Evolutionary conservation across 2,113 vertebrate species (phyloP), one percentile per base, ranked within the genome.

Genomic region (Geococcyx californianus): DNA sequence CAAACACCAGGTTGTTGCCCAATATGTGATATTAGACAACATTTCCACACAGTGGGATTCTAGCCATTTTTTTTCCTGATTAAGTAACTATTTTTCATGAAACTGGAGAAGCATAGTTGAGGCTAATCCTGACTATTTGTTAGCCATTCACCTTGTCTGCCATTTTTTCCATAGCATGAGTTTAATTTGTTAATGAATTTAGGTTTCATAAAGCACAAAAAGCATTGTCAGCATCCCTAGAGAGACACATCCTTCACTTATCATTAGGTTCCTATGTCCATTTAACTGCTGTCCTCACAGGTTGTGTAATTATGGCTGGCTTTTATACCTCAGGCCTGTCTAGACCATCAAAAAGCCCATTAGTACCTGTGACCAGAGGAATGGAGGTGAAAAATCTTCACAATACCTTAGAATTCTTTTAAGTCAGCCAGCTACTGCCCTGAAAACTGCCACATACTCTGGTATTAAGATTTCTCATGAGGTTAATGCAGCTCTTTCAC

Each of bases 1-100:
- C 86, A 87, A 95, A 96, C 67, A 96, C 84, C 87, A 97, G 83
- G 64, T 97, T 97, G 60, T 90, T 86, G 91, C 76, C 93, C 87
- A 96, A 25, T 88, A 58, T 80, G 77, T 92, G 89, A 93, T 89
- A 91, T 91, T 83, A 95, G 87, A 90, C 95, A 97, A 87, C 94
- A 17, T 98, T 97, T 96, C 94, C 93, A 88, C 88, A 70, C 60
- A 83, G 72, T 85, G 47, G 78, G 49, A 84, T 64, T 89, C 60
- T 51, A 89, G 91, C 63, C 67, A 82, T 84, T 56, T 42, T 55
- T 58, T 76, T 49, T 40, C 60, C 76, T 56, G 78, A 72, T 86
- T 84, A 85, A 49, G 63, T 95, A 96, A 74, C n/a, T 55, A 12
- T 89, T 96, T 85, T 87, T 96, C 64, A 44, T 92, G 15, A 90